phyloP scores from a whole-genome alignment of 2,888 invertebrate species.

The Caenorhabditis sp. region DNA sequence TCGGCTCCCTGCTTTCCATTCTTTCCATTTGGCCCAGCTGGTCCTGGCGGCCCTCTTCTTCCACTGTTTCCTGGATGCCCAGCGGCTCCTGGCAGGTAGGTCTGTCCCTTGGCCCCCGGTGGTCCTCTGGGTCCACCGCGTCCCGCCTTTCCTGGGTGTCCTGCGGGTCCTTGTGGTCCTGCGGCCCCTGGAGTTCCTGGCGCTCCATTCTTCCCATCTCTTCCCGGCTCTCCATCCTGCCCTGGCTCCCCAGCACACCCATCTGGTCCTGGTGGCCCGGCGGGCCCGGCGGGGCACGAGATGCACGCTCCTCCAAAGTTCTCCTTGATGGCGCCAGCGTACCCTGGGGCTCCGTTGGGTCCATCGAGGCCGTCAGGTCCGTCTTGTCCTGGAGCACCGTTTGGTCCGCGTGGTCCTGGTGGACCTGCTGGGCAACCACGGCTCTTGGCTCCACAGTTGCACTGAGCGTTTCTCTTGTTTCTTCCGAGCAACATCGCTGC shows the following conservation, averaged over 20 bases:
- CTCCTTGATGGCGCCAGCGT: constrained; percentile 42
- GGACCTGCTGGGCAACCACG: constrained; percentile 66
- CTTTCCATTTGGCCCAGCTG: constrained; percentile 59
- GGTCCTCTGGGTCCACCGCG: constrained; percentile 51
- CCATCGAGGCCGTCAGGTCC: constrained; percentile 56
- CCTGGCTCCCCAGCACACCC: constrained; percentile 64
- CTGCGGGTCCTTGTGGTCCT: constrained; percentile 54
- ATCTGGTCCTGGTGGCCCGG: constrained; percentile 65
- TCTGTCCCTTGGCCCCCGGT: constrained; percentile 58
- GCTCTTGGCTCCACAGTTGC: constrained; percentile 63
- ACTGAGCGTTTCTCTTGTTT: constrained; percentile 66
- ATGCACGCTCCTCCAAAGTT: constrained; percentile 52
- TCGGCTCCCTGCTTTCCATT: constrained; percentile 59
- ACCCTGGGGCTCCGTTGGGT: constrained; percentile 47
- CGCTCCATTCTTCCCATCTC: constrained; percentile 50
- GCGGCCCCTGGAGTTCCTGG: constrained; percentile 33
- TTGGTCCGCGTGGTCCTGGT: constrained; percentile 66
- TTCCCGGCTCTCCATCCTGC: constrained; percentile 45
- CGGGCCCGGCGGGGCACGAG: constrained; percentile 63
- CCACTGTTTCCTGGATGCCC: constrained; percentile 67
- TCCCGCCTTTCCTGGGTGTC: constrained; percentile 57
- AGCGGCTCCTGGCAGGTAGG: constrained; percentile 61
- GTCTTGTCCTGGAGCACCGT: constrained; percentile 60
- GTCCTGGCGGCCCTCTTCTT: constrained; percentile 63
- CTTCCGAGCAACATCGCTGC: constrained; percentile 59